These are phyloP conservation scores for Nebria ingens DNA, from an alignment of 1,140 invertebrate genomes.

Conservation along the genomic window DNA sequence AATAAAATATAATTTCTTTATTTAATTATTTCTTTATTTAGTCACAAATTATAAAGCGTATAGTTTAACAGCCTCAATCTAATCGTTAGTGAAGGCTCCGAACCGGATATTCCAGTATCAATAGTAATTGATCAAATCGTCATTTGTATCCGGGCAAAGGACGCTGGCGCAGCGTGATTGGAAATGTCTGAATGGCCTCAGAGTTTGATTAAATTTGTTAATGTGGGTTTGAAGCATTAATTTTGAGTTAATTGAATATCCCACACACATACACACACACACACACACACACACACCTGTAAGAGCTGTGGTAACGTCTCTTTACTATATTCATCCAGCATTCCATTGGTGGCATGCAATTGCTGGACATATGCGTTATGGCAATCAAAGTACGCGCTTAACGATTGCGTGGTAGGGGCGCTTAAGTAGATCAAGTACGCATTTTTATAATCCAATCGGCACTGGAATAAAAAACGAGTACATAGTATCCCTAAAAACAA, in stretches of 20 bases:
- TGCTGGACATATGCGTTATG: slow-evolving; percentile 93
- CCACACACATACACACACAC: too few species aligned
- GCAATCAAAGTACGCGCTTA: slow-evolving; percentile 75
- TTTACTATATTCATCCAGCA: slow-evolving; percentile 59
- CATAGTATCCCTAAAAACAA: background rate
- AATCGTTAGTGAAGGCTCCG: too few species aligned
- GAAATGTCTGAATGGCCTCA: background rate
- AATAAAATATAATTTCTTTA: background rate
- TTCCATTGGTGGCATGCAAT: slow-evolving; percentile 83
- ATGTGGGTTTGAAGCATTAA: background rate
- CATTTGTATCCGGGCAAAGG: too few species aligned
- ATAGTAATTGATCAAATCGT: too few species aligned
- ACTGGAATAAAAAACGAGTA: slow-evolving; percentile 41
- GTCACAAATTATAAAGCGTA: too few species aligned
- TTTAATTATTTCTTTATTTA: too few species aligned
- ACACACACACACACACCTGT: slow-evolving; percentile 61
- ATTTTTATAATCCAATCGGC: slow-evolving; percentile 74
- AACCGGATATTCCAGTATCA: too few species aligned
- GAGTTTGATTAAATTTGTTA: background rate
- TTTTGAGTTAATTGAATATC: background rate
- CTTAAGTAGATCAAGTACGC: slow-evolving; percentile 65
- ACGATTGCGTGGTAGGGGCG: slow-evolving; percentile 50
- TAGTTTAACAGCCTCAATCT: too few species aligned
- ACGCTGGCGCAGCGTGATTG: too few species aligned
- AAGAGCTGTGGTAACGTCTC: slow-evolving; percentile 67